Percentiles rank a stretch among this genome's conserved stretches.
These are phyloP conservation scores for Pachypanchax playfairii DNA, from an alignment of 2,113 vertebrate species.

Conservation along the genomic window DNA sequence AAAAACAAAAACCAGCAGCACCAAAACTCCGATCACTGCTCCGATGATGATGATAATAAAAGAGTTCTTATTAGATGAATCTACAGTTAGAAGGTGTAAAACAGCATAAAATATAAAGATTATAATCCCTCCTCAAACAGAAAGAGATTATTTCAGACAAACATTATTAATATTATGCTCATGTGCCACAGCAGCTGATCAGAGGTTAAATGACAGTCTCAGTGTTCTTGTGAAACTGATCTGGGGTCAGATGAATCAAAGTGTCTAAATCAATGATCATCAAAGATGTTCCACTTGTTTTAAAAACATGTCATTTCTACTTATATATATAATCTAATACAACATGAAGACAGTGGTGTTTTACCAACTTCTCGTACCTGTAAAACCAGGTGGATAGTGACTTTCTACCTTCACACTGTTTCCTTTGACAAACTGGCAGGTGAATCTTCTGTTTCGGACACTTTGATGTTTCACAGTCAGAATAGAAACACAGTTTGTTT, in stretches of 20 bases:
- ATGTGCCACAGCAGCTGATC: too few relatives aligned
- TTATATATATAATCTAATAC: too few relatives aligned
- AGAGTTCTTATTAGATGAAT: not conserved
- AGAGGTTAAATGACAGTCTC: too few relatives aligned
- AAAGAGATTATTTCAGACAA: not conserved
- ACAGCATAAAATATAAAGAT: too few relatives aligned
- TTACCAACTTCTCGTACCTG: not conserved
- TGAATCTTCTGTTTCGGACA: constrained; percentile 18
- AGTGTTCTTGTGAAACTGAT: too few relatives aligned
- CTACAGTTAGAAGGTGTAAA: not conserved
- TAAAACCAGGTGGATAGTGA: constrained; percentile 8
- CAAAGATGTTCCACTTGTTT: too few relatives aligned
- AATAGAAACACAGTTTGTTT: not conserved
- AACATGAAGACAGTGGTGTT: too few relatives aligned
- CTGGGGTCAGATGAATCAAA: too few relatives aligned
- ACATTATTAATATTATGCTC: too few relatives aligned
- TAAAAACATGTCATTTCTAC: too few relatives aligned
- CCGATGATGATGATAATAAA: constrained; percentile 8
- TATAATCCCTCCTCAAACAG: too few relatives aligned
- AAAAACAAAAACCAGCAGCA: not conserved
- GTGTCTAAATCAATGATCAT: too few relatives aligned
- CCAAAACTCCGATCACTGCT: not conserved
- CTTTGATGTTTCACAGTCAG: constrained; percentile 25
- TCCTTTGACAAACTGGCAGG: constrained; percentile 3
- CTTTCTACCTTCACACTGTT: not conserved